These are phyloP conservation scores for Cathartes aura DNA, from an alignment of 2,113 vertebrate genomes.

Conservation along the genomic window DNA sequence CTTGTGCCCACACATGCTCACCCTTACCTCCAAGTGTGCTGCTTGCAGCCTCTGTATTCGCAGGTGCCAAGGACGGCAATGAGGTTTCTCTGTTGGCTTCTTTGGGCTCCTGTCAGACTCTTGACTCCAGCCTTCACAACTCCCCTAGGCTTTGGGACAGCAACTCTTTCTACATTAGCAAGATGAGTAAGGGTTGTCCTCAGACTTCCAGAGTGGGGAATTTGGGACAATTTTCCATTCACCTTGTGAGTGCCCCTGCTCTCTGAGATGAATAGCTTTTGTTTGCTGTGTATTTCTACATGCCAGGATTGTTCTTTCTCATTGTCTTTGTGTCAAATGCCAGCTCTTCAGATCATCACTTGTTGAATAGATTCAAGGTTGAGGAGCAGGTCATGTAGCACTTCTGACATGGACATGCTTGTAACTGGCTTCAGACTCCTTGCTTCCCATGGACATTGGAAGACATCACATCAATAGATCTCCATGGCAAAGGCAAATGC, in stretches of 20 bases:
- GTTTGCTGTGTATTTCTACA: background rate
- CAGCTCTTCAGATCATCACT: background rate
- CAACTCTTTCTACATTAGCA: background rate
- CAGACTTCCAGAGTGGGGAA: background rate
- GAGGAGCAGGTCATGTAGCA: background rate
- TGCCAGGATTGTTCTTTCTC: background rate
- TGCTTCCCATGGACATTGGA: background rate
- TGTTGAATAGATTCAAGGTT: background rate
- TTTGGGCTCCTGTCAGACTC: background rate
- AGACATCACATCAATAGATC: background rate
- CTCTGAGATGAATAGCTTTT: background rate
- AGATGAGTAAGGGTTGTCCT: background rate
- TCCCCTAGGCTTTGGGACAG: background rate
- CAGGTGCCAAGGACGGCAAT: background rate
- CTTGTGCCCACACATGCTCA: background rate
- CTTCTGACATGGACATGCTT: background rate
- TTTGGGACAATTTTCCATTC: background rate
- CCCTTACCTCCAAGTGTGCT: background rate
- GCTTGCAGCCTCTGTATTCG: background rate
- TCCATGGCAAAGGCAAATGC: background rate
- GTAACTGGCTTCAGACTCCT: background rate
- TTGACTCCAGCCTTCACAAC: accelerated
- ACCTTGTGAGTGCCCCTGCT: background rate
- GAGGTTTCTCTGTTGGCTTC: background rate
- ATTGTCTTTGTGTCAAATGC: background rate